phyloP scores from a whole-genome alignment of 2,113 vertebrate species.

The Formicarius rufipectus region DNA sequence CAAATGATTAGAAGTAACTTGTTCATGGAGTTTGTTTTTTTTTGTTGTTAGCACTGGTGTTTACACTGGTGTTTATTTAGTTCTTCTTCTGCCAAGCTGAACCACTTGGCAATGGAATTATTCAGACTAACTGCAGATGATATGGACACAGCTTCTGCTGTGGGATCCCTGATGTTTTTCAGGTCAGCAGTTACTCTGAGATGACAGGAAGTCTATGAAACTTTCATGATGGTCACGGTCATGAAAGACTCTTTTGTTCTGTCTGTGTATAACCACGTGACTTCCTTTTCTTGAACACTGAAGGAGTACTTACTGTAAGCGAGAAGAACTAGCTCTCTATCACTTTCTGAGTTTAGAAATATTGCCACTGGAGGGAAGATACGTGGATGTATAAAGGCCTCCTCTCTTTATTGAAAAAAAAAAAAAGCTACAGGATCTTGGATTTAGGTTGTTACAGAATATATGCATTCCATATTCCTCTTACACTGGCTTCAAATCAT shows the following conservation, averaged over 20 bases:
- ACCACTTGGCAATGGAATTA: not conserved
- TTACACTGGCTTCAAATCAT: not conserved
- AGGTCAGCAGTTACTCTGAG: not conserved
- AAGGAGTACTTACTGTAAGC: not conserved
- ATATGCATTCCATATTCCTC: not conserved
- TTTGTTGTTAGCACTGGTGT: not conserved
- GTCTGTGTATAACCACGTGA: not conserved
- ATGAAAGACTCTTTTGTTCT: not conserved
- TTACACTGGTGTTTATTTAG: not conserved
- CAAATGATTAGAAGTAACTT: not conserved
- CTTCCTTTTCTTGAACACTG: not conserved
- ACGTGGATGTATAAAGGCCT: not conserved
- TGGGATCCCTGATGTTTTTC: not conserved
- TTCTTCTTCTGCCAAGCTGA: not conserved
- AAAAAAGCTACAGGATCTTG: no score
- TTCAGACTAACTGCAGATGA: not conserved
- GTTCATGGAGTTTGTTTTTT: no score
- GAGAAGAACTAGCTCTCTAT: not conserved
- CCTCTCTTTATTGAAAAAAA: not conserved
- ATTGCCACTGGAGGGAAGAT: not conserved
- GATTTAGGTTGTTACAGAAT: no score
- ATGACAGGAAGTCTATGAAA: not conserved
- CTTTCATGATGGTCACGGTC: not conserved
- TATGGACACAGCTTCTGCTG: rapidly evolving
- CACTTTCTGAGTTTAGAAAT: not conserved